A percentile compares a stretch with the other conserved stretches of the same genome.
Conservation (phyloP, 2,113 vertebrate genomes). For the Oryzias javanicus region DNA sequence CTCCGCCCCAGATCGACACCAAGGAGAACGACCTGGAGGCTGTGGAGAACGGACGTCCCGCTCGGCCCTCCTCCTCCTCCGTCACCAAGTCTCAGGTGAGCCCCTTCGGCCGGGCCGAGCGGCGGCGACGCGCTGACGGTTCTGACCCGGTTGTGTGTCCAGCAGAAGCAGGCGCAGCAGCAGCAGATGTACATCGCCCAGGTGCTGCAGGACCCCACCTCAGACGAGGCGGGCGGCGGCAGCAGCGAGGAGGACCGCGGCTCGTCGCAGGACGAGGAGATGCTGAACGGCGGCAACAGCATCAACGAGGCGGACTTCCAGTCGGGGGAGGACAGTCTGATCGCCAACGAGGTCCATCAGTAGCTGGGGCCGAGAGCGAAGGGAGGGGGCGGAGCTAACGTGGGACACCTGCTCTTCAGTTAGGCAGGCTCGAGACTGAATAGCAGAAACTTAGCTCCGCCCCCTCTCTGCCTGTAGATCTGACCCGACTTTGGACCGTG, state of each 20-base stretch:
- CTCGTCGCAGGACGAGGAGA: constrained; percentile 89
- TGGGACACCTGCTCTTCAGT: background rate
- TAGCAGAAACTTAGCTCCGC: constrained; percentile 34
- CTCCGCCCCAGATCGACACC: constrained; percentile 85
- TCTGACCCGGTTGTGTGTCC: background rate
- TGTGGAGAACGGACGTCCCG: constrained; percentile 86
- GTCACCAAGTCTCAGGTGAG: constrained; percentile 86
- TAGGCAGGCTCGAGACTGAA: too few species aligned
- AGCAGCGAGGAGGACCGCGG: constrained; percentile 82
- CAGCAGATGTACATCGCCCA: constrained; percentile 96
- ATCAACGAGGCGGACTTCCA: constrained; percentile 97
- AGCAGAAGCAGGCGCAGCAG: constrained; percentile 41
- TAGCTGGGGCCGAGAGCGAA: constrained; percentile 59
- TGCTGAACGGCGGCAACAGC: constrained; percentile 84
- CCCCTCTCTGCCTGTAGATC: constrained; percentile 50
- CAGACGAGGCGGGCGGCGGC: constrained; percentile 80
- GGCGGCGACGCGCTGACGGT: background rate
- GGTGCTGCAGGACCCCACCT: constrained; percentile 90
- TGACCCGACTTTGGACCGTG: constrained; percentile 53
- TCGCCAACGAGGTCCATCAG: constrained; percentile 93
- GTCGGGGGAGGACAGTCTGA: constrained; percentile 97
- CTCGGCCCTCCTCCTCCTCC: constrained; percentile 71
- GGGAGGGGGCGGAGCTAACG: constrained; percentile 46
- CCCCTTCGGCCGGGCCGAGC: background rate
- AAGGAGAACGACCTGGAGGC: constrained; percentile 83